These are phyloP conservation scores for Sphenodon punctatus DNA, from an alignment of 2,797 vertebrate species.

Conservation along the genomic window DNA sequence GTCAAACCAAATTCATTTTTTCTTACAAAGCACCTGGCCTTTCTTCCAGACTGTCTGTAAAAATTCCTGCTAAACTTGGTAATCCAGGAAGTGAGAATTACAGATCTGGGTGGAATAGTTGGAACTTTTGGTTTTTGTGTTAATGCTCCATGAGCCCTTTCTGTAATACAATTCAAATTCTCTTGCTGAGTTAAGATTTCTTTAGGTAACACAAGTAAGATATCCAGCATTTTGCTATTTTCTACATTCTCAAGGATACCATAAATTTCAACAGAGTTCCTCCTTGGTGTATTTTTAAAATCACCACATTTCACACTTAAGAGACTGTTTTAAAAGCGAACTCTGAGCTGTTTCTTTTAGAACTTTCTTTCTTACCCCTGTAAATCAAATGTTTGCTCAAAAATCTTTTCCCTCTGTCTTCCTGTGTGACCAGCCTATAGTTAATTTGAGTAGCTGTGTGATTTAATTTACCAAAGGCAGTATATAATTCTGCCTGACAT, in stretches of 20 bases:
- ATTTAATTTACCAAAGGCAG: conserved; percentile 13
- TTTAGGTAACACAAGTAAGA: conserved; percentile 39
- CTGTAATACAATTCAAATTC: conserved; percentile 28
- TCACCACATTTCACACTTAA: conserved; percentile 38
- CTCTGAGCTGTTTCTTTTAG: conserved; percentile 37
- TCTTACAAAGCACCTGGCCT: conserved; percentile 48
- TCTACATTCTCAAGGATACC: conserved; percentile 42
- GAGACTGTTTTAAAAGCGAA: conserved; percentile 53
- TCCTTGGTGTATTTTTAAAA: conserved; percentile 34
- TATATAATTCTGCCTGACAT: background rate
- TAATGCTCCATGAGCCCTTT: conserved; percentile 7
- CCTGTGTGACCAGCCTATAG: conserved; percentile 40
- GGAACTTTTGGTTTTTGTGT: background rate
- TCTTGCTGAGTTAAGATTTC: background rate
- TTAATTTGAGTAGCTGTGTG: conserved; percentile 45
- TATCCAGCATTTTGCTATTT: conserved; percentile 47
- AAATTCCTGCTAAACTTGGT: conserved; percentile 21
- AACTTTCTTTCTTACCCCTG: conserved; percentile 48
- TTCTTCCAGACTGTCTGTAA: conserved; percentile 23
- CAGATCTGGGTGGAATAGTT: background rate
- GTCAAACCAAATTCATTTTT: conserved; percentile 42
- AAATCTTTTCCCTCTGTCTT: conserved; percentile 42
- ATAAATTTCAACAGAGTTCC: conserved; percentile 58
- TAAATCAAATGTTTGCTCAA: too few relatives aligned
- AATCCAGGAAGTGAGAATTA: conserved; percentile 42